These are phyloP conservation scores for Pangasius sanitwongsei DNA, from an alignment of 2,797 vertebrate species.

Conservation along the genomic window DNA sequence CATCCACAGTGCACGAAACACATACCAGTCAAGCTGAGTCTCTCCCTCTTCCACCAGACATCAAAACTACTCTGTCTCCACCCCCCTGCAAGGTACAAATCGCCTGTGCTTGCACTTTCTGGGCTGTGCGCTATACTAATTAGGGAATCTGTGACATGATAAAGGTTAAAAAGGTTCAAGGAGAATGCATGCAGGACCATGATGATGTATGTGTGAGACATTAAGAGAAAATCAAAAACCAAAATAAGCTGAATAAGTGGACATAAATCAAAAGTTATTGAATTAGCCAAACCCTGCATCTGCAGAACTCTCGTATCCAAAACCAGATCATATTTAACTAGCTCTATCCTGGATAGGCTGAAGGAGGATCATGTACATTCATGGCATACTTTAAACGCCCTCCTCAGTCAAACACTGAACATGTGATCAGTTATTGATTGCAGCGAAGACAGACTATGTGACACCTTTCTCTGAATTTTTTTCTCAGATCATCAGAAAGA, in stretches of 20 bases:
- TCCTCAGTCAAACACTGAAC: not conserved
- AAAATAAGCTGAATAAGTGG: not conserved
- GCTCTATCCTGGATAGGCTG: not conserved
- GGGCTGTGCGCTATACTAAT: not conserved
- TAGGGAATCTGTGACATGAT: not conserved
- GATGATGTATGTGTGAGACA: not conserved
- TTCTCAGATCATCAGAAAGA: not conserved
- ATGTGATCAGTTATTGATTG: not conserved
- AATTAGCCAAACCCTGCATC: not conserved
- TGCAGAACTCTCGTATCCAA: not conserved
- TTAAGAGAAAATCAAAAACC: not conserved
- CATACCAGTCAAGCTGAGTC: conserved; percentile 56
- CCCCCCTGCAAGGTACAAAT: conserved; percentile 75
- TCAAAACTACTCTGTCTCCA: conserved; percentile 62
- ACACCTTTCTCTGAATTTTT: not conserved
- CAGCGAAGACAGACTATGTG: not conserved
- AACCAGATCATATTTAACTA: not conserved
- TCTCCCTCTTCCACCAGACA: conserved; percentile 43
- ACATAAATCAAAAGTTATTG: not conserved
- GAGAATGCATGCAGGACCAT: too few species aligned
- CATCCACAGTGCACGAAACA: conserved; percentile 48
- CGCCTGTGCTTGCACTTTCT: not conserved
- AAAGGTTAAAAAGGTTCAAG: not conserved
- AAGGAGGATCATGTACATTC: not conserved
- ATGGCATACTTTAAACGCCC: not conserved